These are phyloP conservation scores for Lasioglossum calceatum DNA, from an alignment of 2,888 invertebrate species.

Conservation along the genomic window DNA sequence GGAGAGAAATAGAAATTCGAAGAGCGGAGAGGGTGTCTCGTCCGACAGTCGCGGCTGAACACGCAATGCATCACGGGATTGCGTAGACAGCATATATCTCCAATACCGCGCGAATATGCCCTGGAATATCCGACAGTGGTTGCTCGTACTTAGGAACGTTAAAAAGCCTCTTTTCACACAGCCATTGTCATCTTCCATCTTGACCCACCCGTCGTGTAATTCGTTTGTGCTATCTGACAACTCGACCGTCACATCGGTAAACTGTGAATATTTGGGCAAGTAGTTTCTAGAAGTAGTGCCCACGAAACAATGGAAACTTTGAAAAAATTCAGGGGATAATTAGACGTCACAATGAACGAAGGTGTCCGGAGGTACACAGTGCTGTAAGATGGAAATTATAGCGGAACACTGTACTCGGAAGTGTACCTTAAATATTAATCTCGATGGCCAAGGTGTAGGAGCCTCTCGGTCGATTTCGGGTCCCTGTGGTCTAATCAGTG, in stretches of 20 bases:
- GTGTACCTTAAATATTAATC: background rate
- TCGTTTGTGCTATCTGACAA: background rate
- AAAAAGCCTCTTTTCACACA: constrained; percentile 57
- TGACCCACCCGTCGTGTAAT: constrained; percentile 23
- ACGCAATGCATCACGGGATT: constrained; percentile 81
- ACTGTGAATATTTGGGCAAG: background rate
- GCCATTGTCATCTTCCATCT: constrained; percentile 47
- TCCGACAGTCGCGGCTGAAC: constrained; percentile 73
- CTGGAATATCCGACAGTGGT: constrained; percentile 15
- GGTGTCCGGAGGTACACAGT: background rate
- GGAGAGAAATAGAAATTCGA: constrained; percentile 55
- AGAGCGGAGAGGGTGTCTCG: constrained; percentile 71
- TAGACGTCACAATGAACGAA: background rate
- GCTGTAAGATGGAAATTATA: background rate
- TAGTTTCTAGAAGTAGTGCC: background rate
- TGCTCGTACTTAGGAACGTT: constrained; percentile 66
- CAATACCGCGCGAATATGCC: constrained; percentile 65
- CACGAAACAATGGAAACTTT: background rate
- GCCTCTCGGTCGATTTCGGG: background rate
- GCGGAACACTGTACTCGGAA: background rate
- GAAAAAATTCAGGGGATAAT: background rate
- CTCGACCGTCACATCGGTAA: background rate
- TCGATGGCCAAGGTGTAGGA: background rate
- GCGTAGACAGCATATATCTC: constrained; percentile 78
- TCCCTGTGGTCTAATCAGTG: background rate